Base-by-base conservation (phyloP, 2,888 invertebrate genomes). In the Amiota minor region DNA sequence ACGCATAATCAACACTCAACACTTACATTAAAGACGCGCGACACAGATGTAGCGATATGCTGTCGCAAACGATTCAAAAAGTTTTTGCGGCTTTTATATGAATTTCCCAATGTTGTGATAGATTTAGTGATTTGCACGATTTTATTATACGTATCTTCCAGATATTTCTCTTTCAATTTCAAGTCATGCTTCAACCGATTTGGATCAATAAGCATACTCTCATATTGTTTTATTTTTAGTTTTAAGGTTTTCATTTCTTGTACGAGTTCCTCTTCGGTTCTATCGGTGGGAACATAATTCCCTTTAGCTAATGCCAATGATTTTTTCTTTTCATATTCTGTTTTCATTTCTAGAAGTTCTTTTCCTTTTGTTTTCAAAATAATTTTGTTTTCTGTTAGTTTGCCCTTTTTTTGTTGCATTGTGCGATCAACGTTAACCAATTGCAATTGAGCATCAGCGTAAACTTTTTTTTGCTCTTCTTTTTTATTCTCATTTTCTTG, bases 401-500 rank as follows among this genome's bases (percentile, higher is more conserved):
- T 75, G 0, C 76, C 73, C 23, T 71, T 67, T 50, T 80, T 83
- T 18, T 78, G 77, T 14, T 78, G 80, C 59, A 61, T 78, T 74
- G 80, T 55, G 12, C 70, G 61, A 64, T 83, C 85, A 10, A 83
- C 69, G 23, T 77, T 76, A 8, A 79, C 80, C 3, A 86, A 72
- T 74, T 84, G 81, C 1, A 75, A 70, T 72, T 80, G 74, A 1
- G 83, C 56, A 70, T 86, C 77, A 46, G 82, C 77, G 0, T 76
- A 70, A 18, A 81, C 75, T 0, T 61, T 70, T 2, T 80, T 79
- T 1, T 81, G 78, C 69, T 83, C 87, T 73, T 74, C 88, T 88
- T 87, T 90, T 70, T 88, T 90, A 80, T 86, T 87, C 72, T 88
- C 90, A 80, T 88, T 88, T 69, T 87, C 89, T 79, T 89, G 87